Evolutionary conservation across 2,888 invertebrate genomes (phyloP).

Genomic region (Drosophila helvetica): DNA sequence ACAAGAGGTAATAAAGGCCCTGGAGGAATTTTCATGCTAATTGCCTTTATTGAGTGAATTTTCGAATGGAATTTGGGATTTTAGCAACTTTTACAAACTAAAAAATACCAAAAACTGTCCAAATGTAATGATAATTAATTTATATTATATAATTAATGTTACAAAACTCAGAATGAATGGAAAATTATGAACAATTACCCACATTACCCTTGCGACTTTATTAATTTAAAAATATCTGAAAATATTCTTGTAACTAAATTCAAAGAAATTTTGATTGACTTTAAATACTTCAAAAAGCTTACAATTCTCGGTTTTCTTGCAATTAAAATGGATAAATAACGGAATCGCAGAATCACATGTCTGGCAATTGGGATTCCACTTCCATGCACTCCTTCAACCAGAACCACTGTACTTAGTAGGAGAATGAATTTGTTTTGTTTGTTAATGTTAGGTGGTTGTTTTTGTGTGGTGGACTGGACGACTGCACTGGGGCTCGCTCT

Average conservation of each 20-base stretch:
- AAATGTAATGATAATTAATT: too few species aligned
- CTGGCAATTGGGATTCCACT: background rate
- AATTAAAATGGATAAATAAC: too few species aligned
- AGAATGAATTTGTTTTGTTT: background rate
- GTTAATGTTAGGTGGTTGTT: background rate
- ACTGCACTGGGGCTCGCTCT: background rate
- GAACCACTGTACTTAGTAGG: background rate
- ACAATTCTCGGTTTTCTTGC: too few species aligned
- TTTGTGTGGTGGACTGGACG: slow-evolving; percentile 32
- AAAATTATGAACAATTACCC: too few species aligned
- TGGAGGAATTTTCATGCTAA: background rate
- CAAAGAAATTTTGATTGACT: too few species aligned
- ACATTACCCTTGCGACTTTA: too few species aligned
- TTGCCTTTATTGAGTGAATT: background rate
- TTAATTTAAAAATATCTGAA: too few species aligned
- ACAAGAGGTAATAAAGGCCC: background rate
- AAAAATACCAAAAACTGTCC: background rate
- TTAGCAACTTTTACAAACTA: background rate
- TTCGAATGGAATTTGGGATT: background rate
- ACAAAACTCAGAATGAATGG: too few species aligned
- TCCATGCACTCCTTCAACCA: background rate
- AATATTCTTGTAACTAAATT: too few species aligned
- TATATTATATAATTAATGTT: too few species aligned
- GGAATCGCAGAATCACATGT: too few species aligned
- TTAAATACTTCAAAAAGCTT: too few species aligned